Percentiles rank a stretch among this genome's conserved stretches.
These are phyloP conservation scores for Bedellia somnulentella DNA, from an alignment of 2,888 invertebrate genomes.

Conservation along the genomic window DNA sequence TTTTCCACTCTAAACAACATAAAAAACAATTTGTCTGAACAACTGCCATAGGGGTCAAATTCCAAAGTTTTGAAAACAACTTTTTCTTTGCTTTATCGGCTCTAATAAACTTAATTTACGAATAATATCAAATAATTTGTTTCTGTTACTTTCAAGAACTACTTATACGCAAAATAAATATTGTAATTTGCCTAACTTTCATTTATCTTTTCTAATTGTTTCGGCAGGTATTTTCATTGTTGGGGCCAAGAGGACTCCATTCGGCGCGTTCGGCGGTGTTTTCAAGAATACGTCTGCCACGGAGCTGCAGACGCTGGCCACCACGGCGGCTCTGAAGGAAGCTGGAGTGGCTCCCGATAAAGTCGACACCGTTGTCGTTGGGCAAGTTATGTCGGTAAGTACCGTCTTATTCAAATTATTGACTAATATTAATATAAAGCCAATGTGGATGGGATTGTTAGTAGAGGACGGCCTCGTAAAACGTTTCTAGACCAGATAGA, in stretches of 20 bases:
- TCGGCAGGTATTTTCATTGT: constrained; percentile 82
- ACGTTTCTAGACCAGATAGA: too few relatives aligned
- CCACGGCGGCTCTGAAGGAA: constrained; percentile 75
- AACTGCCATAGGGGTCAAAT: constrained; percentile 19
- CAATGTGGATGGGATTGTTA: too few relatives aligned
- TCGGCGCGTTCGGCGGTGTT: constrained; percentile 91
- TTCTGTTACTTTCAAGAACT: too few relatives aligned
- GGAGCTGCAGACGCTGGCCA: constrained; percentile 80
- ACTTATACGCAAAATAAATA: too few relatives aligned
- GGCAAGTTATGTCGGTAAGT: constrained; percentile 84
- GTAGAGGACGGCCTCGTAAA: too few relatives aligned
- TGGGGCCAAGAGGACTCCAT: constrained; percentile 94
- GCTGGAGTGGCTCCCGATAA: constrained; percentile 82
- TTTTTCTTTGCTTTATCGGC: constrained; percentile 5
- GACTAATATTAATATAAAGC: too few relatives aligned
- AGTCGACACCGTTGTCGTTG: constrained; percentile 87
- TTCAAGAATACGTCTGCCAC: constrained; percentile 73
- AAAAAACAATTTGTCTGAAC: constrained; percentile 2
- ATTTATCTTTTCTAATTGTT: too few relatives aligned
- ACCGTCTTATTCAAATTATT: background rate
- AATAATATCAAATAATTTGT: constrained; percentile 9
- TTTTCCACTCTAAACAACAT: background rate
- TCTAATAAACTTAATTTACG: background rate
- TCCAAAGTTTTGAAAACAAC: constrained; percentile 15
- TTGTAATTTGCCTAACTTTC: too few relatives aligned